Base-by-base conservation (phyloP, 2,888 invertebrate species). In the Mimachlamys varia region DNA sequence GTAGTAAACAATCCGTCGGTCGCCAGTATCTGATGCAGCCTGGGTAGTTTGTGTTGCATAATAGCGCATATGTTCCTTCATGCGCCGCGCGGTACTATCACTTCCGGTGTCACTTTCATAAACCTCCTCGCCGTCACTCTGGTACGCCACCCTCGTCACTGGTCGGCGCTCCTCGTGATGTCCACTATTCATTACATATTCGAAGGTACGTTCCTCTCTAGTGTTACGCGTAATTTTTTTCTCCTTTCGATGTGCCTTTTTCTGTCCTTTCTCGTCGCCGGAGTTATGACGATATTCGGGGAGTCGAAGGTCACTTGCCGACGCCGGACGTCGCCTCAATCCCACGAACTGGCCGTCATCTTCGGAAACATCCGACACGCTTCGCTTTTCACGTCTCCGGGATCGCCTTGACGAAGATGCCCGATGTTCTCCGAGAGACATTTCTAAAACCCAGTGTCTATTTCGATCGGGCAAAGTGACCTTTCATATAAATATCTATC, bases 21-120 rank as follows among this genome's bases (percentile, higher is more conserved):
- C 76, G 58, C 58, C 58, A 0, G 27, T 76, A 4, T 76, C 76
- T 12, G 76, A 76, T 33, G 76, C 76, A 76, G 76, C 76, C 17
- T 17, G 76, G 76, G 27, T 76, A 76, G 27, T 76, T 76, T 76
- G 76, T 76, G 76, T 33, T 76, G 76, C 76, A 15, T 76, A 76
- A 33, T 76, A 76, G 33, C 76, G 76, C 76, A 76, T 76, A 10
- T 76, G 33, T 33, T 76, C 76, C 76, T 33, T 76, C 76, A 76
- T 33, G 13, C 33, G 27, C 22, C 76, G 76, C 0, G 33, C 27
- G 76, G 76, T 76, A 76, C 76, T 33, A 27, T 76, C 76, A 76
- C 76, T 76, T 76, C 76, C 76, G 76, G 76, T 76, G 0, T 76
- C 76, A 22, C 76, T 76, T 10, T 76, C 76, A 76, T 76, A 27